Percentiles rank a stretch among this genome's conserved stretches.
These are phyloP conservation scores for Menidia beryllina DNA, from an alignment of 2,113 vertebrate species.

Conservation along the genomic window DNA sequence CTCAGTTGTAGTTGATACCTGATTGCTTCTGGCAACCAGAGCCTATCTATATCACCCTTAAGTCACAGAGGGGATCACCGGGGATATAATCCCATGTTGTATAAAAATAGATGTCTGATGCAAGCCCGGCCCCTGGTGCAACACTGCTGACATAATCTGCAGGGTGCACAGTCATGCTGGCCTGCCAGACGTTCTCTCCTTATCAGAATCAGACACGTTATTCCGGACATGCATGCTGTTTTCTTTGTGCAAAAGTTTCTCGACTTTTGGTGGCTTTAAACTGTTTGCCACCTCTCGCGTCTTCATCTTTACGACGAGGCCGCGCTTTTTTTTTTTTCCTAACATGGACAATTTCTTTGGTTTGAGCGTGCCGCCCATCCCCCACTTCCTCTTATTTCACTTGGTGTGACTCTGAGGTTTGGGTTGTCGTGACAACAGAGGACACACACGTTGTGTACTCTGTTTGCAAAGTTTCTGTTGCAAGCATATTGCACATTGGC, in stretches of 20 bases:
- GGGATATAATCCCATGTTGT: constrained; percentile 67
- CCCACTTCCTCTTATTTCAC: constrained; percentile 79
- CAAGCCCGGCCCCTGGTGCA: constrained; percentile 37
- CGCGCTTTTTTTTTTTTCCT: constrained; percentile 23
- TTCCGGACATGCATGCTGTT: neutral
- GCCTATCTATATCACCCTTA: constrained; percentile 60
- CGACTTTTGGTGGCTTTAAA: neutral
- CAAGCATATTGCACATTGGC: constrained; percentile 68
- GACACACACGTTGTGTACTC: constrained; percentile 59
- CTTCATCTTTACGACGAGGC: neutral
- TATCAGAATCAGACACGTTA: neutral
- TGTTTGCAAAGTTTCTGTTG: constrained; percentile 75
- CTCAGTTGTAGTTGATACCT: constrained; percentile 27
- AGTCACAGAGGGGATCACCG: constrained; percentile 50
- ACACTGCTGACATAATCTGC: constrained; percentile 55
- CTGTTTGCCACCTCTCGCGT: neutral
- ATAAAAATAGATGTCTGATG: constrained; percentile 68
- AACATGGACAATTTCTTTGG: constrained; percentile 46
- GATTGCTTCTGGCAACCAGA: constrained; percentile 43
- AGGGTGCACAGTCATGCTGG: constrained; percentile 62
- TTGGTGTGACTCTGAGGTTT: constrained; percentile 81
- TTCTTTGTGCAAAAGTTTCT: neutral
- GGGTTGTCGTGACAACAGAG: constrained; percentile 78
- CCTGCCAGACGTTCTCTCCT: constrained; percentile 11
- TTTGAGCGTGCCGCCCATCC: constrained; percentile 63